Evolutionary conservation across 2,797 vertebrate species (phyloP).

Genomic region (Columba guinea): DNA sequence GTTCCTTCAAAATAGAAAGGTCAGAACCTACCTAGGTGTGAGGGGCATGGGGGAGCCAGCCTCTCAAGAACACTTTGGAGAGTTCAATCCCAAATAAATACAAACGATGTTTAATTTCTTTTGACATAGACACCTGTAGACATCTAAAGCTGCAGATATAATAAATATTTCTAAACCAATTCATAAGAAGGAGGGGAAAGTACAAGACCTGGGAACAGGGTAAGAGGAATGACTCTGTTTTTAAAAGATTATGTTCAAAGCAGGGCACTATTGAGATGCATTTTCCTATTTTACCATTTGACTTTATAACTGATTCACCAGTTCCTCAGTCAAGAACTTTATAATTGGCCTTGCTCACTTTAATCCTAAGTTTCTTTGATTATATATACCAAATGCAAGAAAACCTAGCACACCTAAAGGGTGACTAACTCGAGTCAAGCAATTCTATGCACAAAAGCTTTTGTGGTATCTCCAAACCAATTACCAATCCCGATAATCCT

Average conservation of each 20-base stretch:
- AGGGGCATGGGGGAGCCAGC: accelerated
- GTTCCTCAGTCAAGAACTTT: not conserved
- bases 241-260: not conserved
- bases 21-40: not conserved
- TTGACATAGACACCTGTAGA: not conserved
- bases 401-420: not conserved
- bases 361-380: not conserved
- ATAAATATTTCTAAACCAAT: not conserved
- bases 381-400: not conserved
- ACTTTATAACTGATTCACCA: not conserved
- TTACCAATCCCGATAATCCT: not conserved
- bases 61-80: not conserved
- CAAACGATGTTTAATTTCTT: not conserved
- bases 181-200: not conserved
- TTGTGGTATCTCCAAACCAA: not conserved
- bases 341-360: not conserved
- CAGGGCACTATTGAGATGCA: not conserved
- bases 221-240: not conserved
- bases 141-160: not conserved
- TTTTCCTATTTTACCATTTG: not conserved
- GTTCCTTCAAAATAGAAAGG: not conserved
- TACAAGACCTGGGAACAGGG: not conserved
- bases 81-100: not conserved
- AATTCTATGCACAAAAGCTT: not conserved
- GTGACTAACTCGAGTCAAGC: not conserved